Evolutionary conservation across 2,113 vertebrate species (phyloP).

Genomic region (Rafetus swinhoei): DNA sequence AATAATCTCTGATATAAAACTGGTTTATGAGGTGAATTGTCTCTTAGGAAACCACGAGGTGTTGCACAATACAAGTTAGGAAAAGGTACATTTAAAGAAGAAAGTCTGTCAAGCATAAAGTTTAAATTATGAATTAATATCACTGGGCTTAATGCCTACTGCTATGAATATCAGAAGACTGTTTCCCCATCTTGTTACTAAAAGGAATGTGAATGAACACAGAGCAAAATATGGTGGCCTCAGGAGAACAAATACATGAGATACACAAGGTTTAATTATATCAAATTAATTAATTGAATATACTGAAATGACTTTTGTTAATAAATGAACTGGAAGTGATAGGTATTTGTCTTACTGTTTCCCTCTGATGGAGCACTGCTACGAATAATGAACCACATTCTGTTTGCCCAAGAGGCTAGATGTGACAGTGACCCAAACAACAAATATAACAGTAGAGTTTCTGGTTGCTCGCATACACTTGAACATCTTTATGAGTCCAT

Average conservation of each 20-base stretch:
- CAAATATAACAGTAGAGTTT: slow-evolving; percentile 17
- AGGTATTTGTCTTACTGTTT: slow-evolving; percentile 38
- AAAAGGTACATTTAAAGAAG: slow-evolving; percentile 19
- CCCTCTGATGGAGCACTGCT: slow-evolving; percentile 43
- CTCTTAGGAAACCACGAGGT: neutral
- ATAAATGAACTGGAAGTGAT: slow-evolving; percentile 30
- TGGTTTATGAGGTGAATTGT: neutral
- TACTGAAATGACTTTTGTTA: slow-evolving; percentile 41
- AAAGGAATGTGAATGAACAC: neutral
- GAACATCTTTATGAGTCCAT: neutral
- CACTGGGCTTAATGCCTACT: slow-evolving; percentile 14
- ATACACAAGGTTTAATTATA: slow-evolving; percentile 1
- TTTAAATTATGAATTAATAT: slow-evolving; percentile 52
- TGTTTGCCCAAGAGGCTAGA: slow-evolving; percentile 46
- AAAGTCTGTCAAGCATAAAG: slow-evolving; percentile 27
- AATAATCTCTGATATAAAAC: neutral
- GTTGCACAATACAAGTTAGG: neutral
- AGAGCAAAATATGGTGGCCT: neutral
- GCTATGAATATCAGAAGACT: neutral
- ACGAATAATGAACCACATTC: slow-evolving; percentile 32
- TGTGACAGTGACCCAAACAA: slow-evolving; percentile 32
- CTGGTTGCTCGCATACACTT: slow-evolving; percentile 3
- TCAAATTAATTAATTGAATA: slow-evolving; percentile 42
- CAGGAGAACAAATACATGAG: neutral
- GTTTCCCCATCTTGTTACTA: neutral